Conservation (phyloP, 2,113 vertebrate genomes). For the Xiphorhynchus elegans region DNA sequence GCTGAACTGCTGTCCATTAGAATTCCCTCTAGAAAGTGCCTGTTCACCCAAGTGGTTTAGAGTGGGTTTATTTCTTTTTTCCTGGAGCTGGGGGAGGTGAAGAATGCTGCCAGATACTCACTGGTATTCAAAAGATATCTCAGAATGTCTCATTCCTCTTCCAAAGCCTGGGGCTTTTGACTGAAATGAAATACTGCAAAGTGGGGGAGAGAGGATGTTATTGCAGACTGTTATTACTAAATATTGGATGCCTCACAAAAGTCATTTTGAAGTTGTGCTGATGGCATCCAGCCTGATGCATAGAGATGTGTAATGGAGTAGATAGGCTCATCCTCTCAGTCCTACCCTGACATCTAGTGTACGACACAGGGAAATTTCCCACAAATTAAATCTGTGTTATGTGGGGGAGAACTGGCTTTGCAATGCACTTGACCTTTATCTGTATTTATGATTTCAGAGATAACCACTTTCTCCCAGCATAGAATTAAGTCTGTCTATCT, state of each 20-base stretch:
- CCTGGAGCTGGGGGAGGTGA: background rate
- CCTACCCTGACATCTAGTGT: slow-evolving; percentile 53
- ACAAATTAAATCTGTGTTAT: background rate
- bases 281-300: background rate
- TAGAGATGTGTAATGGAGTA: background rate
- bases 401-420: background rate
- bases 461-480: background rate
- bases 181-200: background rate
- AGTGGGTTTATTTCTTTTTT: background rate
- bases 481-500: background rate
- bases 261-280: background rate
- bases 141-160: background rate
- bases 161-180: background rate
- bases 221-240: background rate
- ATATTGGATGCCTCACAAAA: background rate
- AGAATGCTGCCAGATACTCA: background rate
- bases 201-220: background rate
- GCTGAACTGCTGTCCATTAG: background rate
- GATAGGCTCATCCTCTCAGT: background rate
- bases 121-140: background rate
- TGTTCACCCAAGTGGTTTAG: background rate
- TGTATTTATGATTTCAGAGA: background rate
- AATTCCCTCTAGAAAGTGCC: background rate
- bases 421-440: background rate
- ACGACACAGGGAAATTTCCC: background rate